These are phyloP conservation scores for Oscarella lobularis DNA, from an alignment of 37 sponge, comb jelly and placozoan species.

Conservation along the genomic window DNA sequence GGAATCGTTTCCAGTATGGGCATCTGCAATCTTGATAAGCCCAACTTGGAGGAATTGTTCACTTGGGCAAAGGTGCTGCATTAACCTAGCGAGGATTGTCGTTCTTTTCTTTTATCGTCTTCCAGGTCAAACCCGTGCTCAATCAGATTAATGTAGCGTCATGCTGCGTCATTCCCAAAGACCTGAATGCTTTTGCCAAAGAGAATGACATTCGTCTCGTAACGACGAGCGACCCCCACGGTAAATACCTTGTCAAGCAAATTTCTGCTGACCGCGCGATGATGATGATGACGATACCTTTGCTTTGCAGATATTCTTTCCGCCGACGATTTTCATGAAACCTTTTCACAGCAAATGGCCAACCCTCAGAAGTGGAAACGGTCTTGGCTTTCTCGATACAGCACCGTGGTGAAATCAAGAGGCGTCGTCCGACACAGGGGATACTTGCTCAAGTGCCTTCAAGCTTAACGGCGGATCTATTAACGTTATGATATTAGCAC, in stretches of 20 bases:
- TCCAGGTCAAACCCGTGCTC: neutral
- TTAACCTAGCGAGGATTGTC: no score
- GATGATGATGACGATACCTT: no score
- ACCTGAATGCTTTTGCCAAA: neutral
- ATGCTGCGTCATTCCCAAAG: conserved; percentile 6
- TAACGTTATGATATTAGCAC: no score
- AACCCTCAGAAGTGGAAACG: neutral
- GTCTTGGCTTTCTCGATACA: neutral
- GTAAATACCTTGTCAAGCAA: no score
- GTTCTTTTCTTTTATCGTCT: neutral
- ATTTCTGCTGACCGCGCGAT: no score
- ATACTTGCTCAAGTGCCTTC: neutral
- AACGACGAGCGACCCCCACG: neutral
- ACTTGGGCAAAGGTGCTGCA: neutral
- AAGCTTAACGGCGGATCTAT: no score
- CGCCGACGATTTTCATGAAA: no score
- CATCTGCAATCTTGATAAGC: neutral
- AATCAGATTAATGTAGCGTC: conserved; percentile 5
- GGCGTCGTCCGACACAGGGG: neutral
- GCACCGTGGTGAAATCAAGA: neutral
- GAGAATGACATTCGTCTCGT: neutral
- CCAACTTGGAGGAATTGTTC: neutral
- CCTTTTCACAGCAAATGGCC: neutral
- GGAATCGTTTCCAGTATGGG: neutral
- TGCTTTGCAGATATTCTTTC: no score